Evolutionary conservation across 2,888 invertebrate species (phyloP).

Genomic region (Salpingus planirostris): DNA sequence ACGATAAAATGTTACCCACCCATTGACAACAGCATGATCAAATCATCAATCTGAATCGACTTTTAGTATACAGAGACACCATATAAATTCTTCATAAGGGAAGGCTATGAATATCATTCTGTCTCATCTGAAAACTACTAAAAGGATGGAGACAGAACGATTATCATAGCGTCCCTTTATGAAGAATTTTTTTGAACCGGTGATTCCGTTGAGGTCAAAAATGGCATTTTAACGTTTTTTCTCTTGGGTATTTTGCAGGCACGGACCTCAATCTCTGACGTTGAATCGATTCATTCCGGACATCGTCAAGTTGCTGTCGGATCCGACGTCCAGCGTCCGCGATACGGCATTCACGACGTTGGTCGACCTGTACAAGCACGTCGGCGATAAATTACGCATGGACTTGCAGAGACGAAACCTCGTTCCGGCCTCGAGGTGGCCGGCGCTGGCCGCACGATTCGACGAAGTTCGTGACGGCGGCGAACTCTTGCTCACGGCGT

Average conservation of each 20-base stretch:
- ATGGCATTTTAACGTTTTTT: too few species aligned
- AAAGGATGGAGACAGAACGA: too few species aligned
- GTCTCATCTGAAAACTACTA: too few species aligned
- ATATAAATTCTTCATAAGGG: too few species aligned
- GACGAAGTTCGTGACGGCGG: conserved; percentile 78
- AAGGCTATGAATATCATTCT: too few species aligned
- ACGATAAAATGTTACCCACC: too few species aligned
- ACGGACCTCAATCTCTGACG: conserved; percentile 76
- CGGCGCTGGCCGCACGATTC: conserved; percentile 68
- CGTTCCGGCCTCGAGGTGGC: conserved; percentile 63
- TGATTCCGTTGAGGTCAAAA: too few species aligned
- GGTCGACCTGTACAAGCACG: conserved; percentile 86
- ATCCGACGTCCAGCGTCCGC: conserved; percentile 78
- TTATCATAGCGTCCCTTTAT: too few species aligned
- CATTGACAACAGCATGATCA: too few species aligned
- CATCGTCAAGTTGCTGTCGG: conserved; percentile 74
- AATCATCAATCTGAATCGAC: too few species aligned
- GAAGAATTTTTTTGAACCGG: too few species aligned
- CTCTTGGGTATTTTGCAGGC: conserved; percentile 53
- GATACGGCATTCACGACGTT: conserved; percentile 80
- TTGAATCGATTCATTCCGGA: conserved; percentile 74
- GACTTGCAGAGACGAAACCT: conserved; percentile 77
- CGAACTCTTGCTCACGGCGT: conserved; percentile 61
- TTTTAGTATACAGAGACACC: too few species aligned
- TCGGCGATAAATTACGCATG: conserved; percentile 75